Evolutionary conservation across 2,888 invertebrate genomes (phyloP), one percentile per base, ranked within the genome.

Genomic region (Limnephilus lunatus): DNA sequence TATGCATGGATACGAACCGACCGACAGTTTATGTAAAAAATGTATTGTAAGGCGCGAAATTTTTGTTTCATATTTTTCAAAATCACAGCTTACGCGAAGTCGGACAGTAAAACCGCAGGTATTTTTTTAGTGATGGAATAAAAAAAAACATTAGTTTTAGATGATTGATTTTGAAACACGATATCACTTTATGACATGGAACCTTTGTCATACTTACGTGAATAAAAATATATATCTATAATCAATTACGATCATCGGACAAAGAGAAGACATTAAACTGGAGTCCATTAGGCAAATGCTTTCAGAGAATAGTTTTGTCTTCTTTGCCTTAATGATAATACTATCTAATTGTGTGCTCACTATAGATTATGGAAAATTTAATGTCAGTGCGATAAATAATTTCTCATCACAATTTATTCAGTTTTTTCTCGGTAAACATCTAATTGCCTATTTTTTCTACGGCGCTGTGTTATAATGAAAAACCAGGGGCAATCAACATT

Each of bases 341-440:
- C 68, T 68, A 68, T 68, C 68, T 68, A 68, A 68, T 68, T 68
- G 25, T 68, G 68, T 68, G 9, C 48, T n/a, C 44, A 39, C 48
- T 9, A 53, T 53, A 80, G 53, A 88, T 68, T 88, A 88, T 32
- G 88, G 68, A 68, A 68, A 88, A 68, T 35, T 68, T 88, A 88
- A 88, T 88, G 88, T 35, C 88, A 68, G 88, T 48, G 85, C 85
- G 88, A 88, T 88, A 88, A 88, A 88, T 88, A 88, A 88, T 88
- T 88, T 88, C 88, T 88, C 88, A 88, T 88, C 88, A 88, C 88
- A 88, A 88, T 88, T 68, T 88, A 88, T 88, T 88, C 68, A 31
- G 88, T 35, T 88, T 88, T 88, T 80, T 88, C 88, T 88, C 7
- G 14, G 88, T 31, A 35, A 68, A 31, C 68, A 88, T 88, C 88